Conservation (phyloP, 2,113 vertebrate species). For the Suncus etruscus region DNA sequence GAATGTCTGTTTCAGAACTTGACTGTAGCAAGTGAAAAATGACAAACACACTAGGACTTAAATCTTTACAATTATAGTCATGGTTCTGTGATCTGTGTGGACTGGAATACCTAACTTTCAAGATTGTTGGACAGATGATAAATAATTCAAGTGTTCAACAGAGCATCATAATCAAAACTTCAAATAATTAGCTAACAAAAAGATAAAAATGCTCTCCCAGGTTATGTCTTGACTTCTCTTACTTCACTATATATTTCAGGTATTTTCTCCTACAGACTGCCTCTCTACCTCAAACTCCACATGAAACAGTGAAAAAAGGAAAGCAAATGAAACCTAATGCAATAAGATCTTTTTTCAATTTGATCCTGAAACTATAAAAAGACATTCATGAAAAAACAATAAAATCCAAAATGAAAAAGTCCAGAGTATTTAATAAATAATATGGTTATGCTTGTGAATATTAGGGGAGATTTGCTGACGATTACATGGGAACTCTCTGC, state of each 20-base stretch:
- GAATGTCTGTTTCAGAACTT: constrained; percentile 3
- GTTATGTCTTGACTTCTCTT: not conserved
- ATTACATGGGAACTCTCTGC: not conserved
- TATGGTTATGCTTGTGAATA: not conserved
- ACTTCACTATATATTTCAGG: rapidly evolving
- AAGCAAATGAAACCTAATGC: not conserved
- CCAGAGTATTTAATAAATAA: not conserved
- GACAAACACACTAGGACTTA: not conserved
- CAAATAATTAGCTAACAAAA: not conserved
- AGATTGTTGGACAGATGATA: not conserved
- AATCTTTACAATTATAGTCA: not conserved
- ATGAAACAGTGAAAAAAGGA: not conserved
- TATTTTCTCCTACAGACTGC: not conserved
- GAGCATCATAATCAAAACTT: not conserved
- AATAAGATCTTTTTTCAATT: not conserved
- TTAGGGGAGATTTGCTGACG: not conserved
- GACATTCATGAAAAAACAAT: not conserved
- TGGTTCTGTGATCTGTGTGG: not conserved
- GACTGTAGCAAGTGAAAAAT: not conserved
- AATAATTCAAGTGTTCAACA: not conserved
- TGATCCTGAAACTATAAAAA: not conserved
- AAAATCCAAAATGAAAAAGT: not conserved
- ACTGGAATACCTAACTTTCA: not conserved
- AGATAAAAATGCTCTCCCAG: not conserved
- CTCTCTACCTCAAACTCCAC: not conserved